Evolutionary conservation across 2,113 vertebrate species (phyloP).

Genomic region (Glareola pratincola): DNA sequence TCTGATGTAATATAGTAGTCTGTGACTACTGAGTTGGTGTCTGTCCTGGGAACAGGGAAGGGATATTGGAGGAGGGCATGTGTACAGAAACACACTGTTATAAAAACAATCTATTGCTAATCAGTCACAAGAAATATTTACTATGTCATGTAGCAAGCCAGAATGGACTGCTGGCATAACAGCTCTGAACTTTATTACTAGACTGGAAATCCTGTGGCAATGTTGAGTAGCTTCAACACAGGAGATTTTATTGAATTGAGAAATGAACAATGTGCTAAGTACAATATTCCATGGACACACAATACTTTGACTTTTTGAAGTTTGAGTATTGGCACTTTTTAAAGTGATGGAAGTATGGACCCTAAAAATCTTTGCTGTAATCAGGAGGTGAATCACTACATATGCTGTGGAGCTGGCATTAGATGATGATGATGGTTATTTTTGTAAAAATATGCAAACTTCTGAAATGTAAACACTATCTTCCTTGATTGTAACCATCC

Average conservation of each 20-base stretch:
- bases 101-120: conserved; percentile 35
- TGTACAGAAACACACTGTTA: background rate
- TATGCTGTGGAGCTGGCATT: background rate
- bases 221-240: background rate
- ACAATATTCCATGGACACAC: background rate
- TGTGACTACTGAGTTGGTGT: conserved; percentile 43
- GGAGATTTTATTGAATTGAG: background rate
- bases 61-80: background rate
- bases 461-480: background rate
- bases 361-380: background rate
- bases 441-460: background rate
- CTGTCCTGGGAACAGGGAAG: conserved; percentile 25
- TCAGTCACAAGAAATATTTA: background rate
- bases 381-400: background rate
- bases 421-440: background rate
- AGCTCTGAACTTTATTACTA: background rate
- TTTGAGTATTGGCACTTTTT: background rate
- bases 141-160: background rate
- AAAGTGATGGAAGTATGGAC: background rate
- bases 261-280: background rate
- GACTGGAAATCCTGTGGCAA: background rate
- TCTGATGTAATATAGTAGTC: conserved; percentile 45
- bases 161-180: background rate
- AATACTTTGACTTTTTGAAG: background rate
- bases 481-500: background rate